Evolutionary conservation across 1,140 invertebrate genomes (phyloP).

Genomic region (Cepaea nemoralis): DNA sequence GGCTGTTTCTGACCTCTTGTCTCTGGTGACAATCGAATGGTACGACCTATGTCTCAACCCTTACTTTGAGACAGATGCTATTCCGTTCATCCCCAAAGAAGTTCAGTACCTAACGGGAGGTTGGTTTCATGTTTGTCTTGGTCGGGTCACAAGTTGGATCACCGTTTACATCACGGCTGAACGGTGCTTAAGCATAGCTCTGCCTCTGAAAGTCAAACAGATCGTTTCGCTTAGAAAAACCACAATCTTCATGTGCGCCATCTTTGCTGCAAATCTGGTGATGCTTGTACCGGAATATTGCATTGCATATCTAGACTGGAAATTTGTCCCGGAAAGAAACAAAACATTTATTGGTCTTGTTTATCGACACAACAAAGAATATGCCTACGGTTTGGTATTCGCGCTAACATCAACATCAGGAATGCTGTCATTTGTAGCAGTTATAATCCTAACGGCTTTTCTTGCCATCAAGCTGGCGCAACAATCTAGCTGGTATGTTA

Average conservation of each 20-base stretch:
- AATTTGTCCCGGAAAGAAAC: too few species aligned
- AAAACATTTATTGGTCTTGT: background rate
- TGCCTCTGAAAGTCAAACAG: constrained; percentile 12
- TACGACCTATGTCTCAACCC: background rate
- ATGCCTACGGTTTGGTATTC: background rate
- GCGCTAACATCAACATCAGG: background rate
- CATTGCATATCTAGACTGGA: too few species aligned
- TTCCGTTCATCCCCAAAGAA: background rate
- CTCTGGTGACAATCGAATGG: background rate
- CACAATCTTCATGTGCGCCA: background rate
- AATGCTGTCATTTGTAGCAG: background rate
- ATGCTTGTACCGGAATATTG: background rate
- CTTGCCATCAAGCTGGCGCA: background rate
- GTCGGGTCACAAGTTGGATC: too few species aligned
- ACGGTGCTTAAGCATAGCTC: background rate
- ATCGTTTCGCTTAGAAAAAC: background rate
- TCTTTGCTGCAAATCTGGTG: constrained; percentile 5
- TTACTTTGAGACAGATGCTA: background rate
- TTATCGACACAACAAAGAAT: background rate
- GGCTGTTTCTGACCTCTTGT: constrained; percentile 1
- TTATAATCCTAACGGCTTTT: background rate
- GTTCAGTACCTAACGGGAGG: background rate
- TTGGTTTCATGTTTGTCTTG: too few species aligned
- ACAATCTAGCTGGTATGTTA: background rate
- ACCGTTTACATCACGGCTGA: too few species aligned